These are phyloP conservation scores for Drosophila pseudotalamancana DNA, from an alignment of 2,888 invertebrate species.

Conservation along the genomic window DNA sequence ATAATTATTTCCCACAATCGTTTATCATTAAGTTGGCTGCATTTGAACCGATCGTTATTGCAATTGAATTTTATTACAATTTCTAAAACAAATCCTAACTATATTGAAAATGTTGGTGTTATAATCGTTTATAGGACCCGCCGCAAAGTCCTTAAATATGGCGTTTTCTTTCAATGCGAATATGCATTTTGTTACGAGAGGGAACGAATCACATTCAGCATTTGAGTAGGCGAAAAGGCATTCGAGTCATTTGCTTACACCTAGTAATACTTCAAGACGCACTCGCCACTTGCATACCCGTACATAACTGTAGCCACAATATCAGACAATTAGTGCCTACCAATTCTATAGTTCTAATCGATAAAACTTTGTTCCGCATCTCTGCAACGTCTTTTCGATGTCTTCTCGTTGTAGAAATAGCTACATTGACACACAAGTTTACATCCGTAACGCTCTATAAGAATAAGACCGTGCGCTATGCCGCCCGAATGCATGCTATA, in stretches of 20 bases:
- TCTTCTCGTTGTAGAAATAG: slow-evolving; percentile 88
- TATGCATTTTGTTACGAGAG: background rate
- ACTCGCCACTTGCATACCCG: slow-evolving; percentile 34
- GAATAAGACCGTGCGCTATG: slow-evolving; percentile 92
- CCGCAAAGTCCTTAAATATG: background rate
- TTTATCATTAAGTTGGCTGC: no score
- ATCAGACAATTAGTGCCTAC: slow-evolving; percentile 58
- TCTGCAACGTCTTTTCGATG: slow-evolving; percentile 79
- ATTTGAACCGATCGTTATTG: no score
- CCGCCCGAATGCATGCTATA: slow-evolving; percentile 93
- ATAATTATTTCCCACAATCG: no score
- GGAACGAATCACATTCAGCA: background rate
- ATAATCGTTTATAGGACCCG: no score
- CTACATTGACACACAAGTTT: slow-evolving; percentile 91
- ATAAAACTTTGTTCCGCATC: slow-evolving; percentile 73
- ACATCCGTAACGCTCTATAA: slow-evolving; percentile 92
- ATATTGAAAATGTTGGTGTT: no score
- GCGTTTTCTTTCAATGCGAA: background rate
- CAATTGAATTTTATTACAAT: no score
- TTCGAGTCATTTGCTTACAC: slow-evolving; percentile 29
- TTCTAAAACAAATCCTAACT: no score
- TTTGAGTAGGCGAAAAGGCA: slow-evolving; percentile 3
- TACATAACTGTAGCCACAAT: slow-evolving; percentile 35
- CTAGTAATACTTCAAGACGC: slow-evolving; percentile 5
- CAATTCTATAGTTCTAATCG: slow-evolving; percentile 79